These are phyloP conservation scores for Atherinosoma microstoma DNA, from an alignment of 2,797 vertebrate genomes.

Conservation along the genomic window DNA sequence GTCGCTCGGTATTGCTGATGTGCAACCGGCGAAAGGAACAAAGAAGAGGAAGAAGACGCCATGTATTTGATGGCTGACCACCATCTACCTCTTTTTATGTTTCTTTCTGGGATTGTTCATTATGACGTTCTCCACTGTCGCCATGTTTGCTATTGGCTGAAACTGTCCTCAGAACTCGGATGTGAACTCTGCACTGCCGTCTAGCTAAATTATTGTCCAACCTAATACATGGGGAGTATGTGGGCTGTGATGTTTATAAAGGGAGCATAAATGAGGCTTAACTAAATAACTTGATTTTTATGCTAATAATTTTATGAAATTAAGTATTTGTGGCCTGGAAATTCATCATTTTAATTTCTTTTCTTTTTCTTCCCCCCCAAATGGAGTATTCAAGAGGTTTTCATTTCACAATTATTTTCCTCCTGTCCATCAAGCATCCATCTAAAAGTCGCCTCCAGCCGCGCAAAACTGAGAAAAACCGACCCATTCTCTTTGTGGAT, in stretches of 20 bases:
- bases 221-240: no score
- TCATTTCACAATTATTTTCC: not conserved
- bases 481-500: constrained; percentile 90
- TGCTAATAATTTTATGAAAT: not conserved
- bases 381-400: not conserved
- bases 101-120: no score
- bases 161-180: no score
- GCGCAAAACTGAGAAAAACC: constrained; percentile 80
- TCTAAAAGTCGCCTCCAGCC: constrained; percentile 45
- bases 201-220: no score
- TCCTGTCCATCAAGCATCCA: constrained; percentile 8
- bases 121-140: no score
- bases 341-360: not conserved
- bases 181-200: no score
- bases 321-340: not conserved
- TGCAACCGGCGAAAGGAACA: not conserved
- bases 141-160: no score
- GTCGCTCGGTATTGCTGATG: not conserved
- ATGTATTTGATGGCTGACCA: not conserved
- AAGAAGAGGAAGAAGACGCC: not conserved
- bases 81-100: not conserved
- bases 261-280: no score
- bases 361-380: not conserved
- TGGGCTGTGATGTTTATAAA: no score
- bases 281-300: not conserved